phyloP scores from a whole-genome alignment of 2,797 vertebrate species.

The Typhlichthys eigenmanni region DNA sequence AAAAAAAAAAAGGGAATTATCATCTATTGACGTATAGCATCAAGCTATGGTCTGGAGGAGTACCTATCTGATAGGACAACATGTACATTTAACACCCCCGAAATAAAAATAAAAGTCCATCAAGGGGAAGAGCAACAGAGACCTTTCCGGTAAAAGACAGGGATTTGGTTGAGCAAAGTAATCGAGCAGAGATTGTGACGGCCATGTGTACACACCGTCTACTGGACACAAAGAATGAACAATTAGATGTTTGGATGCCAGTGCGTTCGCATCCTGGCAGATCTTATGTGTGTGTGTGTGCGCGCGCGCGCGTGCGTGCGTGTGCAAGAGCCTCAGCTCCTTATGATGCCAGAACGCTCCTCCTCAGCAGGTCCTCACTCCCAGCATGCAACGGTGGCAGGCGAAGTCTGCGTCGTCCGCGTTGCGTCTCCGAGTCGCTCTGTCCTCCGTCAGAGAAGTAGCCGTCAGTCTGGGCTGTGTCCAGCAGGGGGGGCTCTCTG shows the following conservation, averaged over 20 bases:
- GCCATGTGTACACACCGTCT: constrained; percentile 31
- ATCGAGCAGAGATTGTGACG: constrained; percentile 35
- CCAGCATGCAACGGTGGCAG: constrained; percentile 83
- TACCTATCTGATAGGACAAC: constrained; percentile 56
- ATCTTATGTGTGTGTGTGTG: constrained; percentile 1
- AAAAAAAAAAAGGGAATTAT: constrained; percentile 14
- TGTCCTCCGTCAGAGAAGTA: constrained; percentile 93
- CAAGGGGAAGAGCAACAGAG: constrained; percentile 31
- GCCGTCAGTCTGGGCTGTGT: constrained; percentile 84
- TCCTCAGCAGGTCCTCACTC: constrained; percentile 89
- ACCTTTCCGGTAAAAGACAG: constrained; percentile 41
- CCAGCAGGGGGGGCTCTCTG: constrained; percentile 67
- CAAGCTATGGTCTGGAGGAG: constrained; percentile 50
- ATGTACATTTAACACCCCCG: constrained; percentile 70
- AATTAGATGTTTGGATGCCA: constrained; percentile 42
- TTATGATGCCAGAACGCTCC: constrained; percentile 93
- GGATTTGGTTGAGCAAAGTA: constrained; percentile 64
- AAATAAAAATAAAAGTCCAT: constrained; percentile 47
- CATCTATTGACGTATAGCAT: constrained; percentile 32
- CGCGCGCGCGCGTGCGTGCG: background rate
- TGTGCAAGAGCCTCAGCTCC: constrained; percentile 29
- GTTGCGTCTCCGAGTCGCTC: constrained; percentile 84
- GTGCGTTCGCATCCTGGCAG: constrained; percentile 19
- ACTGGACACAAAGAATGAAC: constrained; percentile 53
- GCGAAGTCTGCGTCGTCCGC: constrained; percentile 77